phyloP scores from a whole-genome alignment of 2,113 vertebrate genomes.

The Pangasianodon hypophthalmus region DNA sequence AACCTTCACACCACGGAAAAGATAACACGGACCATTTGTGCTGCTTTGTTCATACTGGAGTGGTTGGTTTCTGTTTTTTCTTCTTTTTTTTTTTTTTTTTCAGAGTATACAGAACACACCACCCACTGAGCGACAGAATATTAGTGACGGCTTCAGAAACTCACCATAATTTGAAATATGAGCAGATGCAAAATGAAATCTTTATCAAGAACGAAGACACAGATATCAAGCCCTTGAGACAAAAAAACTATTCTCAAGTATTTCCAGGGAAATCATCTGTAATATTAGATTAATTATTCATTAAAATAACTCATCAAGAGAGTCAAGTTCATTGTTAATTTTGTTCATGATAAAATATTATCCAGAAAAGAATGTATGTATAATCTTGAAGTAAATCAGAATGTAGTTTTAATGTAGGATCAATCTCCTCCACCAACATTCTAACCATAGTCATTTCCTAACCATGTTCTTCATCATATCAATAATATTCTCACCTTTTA shows the following conservation, averaged over 20 bases:
- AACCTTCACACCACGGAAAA: background rate
- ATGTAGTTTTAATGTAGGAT: background rate
- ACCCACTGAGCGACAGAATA: background rate
- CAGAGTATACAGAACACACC: background rate
- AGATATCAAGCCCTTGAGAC: background rate
- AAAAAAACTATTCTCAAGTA: background rate
- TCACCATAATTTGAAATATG: background rate
- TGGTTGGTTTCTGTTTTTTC: background rate
- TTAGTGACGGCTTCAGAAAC: background rate
- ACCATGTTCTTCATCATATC: background rate
- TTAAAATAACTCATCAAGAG: constrained; percentile 25
- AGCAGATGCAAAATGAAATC: background rate
- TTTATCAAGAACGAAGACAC: constrained; percentile 12
- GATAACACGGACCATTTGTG: background rate
- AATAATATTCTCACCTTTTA: constrained; percentile 6
- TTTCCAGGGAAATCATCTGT: constrained; percentile 24
- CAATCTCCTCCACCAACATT: background rate
- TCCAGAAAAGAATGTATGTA: background rate
- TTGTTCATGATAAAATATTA: background rate
- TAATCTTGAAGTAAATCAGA: no score
- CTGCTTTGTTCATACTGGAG: constrained; percentile 9
- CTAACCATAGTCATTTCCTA: background rate
- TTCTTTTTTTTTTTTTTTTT: background rate
- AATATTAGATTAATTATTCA: constrained; percentile 28
- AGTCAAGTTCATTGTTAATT: background rate